Evolutionary conservation across 2,113 vertebrate species (phyloP), one percentile per base, ranked within the genome.

Genomic region (Neolamprologus cancellatus): DNA sequence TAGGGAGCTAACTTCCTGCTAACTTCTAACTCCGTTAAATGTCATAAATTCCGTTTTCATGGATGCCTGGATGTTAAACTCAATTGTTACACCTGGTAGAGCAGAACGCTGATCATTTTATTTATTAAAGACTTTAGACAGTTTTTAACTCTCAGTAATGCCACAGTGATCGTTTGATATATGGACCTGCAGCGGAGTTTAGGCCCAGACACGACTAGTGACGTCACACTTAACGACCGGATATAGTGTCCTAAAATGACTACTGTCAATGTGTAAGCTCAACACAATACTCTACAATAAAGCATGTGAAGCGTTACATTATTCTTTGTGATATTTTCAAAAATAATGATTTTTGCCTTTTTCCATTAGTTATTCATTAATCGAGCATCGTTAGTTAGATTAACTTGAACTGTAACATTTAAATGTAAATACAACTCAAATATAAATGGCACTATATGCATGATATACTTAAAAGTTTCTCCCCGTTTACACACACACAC

Each of bases 401-500:
- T 34, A 34, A 32, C 30, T 34, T 61, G 15, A 57, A 30, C 25
- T 3, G 25, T 30, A 59, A 59, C 5, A 30, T 57, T 17, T 30
- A 11, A 34, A 12, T 64, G 9, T 34, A 34, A n/a, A n/a, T 34
- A 34, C 30, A 61, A 34, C 30, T 64, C 17, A 34, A 64, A 64
- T 34, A 11, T 7, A 18, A 32, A 18, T 0, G 3, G 8, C 17
- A 34, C 18, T 32, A 61, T 11, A 1, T 18, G 23, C 14, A 34
- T 61, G 8, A n/a, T n/a, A 61, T 59, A 30, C 8, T 59, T 57
- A 30, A 61, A 61, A 4, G 15, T 1, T 1, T 32, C 8, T 61
- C 0, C 30, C 28, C 10, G 0, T 11, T 32, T 4, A 32, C 30
- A 1, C 7, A 30, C 6, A 7, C 11, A 1, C 20, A 14, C 12